Conservation (phyloP, 1,140 invertebrate species). For the Sminthurides bifidus region DNA sequence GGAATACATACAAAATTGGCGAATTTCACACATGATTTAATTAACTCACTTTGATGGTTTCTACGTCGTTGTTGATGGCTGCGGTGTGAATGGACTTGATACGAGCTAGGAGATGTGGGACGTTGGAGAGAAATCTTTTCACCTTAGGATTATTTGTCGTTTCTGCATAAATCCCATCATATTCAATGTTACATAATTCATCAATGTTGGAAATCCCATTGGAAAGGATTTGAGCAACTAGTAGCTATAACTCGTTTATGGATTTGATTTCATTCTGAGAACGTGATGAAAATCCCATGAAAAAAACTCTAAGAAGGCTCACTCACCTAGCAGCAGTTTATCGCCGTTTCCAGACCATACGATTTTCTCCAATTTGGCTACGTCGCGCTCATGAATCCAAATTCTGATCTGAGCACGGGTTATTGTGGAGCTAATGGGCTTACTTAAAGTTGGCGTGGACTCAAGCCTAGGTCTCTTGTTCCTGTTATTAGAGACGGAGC, state of each 20-base stretch:
- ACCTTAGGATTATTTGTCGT: constrained; percentile 69
- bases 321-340: constrained; percentile 49
- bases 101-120: constrained; percentile 63
- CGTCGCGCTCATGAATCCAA: constrained; percentile 40
- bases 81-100: constrained; percentile 68
- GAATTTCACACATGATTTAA: neutral
- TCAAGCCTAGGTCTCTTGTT: constrained; percentile 36
- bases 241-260: too few relatives aligned
- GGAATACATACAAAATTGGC: neutral
- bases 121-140: constrained; percentile 65
- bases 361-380: constrained; percentile 47
- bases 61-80: constrained; percentile 60
- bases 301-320: too few relatives aligned
- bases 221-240: too few relatives aligned
- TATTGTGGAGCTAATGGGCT: constrained; percentile 27
- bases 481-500: neutral
- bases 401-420: constrained; percentile 37
- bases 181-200: too few relatives aligned
- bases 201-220: too few relatives aligned
- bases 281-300: too few relatives aligned
- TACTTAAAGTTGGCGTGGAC: constrained; percentile 43
- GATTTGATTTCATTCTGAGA: too few relatives aligned
- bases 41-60: constrained; percentile 36
- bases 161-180: too few relatives aligned
- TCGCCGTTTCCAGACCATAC: constrained; percentile 76